These are phyloP conservation scores for Poecilus cupreus DNA, from an alignment of 2,888 invertebrate species.

Conservation along the genomic window DNA sequence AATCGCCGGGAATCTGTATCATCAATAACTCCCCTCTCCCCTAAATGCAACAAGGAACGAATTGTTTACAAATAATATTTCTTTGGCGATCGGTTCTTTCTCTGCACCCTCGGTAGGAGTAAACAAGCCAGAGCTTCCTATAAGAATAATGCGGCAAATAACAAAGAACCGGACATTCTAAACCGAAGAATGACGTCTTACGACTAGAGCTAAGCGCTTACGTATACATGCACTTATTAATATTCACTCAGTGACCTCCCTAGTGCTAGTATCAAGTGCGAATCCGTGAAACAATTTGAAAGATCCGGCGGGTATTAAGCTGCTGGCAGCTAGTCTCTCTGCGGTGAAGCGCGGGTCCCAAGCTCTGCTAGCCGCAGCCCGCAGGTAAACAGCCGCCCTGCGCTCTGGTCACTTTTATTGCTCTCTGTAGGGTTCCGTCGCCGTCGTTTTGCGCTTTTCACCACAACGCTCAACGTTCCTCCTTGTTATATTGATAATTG, in stretches of 20 bases:
- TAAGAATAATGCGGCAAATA: conserved; percentile 51
- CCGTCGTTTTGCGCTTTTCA: conserved; percentile 40
- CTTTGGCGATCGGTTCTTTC: conserved; percentile 46
- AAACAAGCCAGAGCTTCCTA: conserved; percentile 43
- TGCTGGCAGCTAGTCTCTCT: neutral
- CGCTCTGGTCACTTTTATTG: conserved; percentile 34
- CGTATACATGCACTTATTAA: conserved; percentile 44
- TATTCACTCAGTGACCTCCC: conserved; percentile 27
- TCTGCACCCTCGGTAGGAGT: conserved; percentile 37
- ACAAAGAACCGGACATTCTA: conserved; percentile 52
- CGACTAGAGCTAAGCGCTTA: conserved; percentile 10
- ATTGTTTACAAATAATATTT: conserved; percentile 58
- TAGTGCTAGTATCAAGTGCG: neutral
- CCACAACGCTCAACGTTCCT: neutral
- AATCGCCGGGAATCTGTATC: conserved; percentile 45
- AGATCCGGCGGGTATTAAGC: neutral
- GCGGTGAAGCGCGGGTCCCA: neutral
- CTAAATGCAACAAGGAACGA: conserved; percentile 48
- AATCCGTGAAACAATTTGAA: neutral
- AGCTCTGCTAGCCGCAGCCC: neutral
- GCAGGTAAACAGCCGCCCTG: conserved; percentile 24
- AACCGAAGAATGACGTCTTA: conserved; percentile 31
- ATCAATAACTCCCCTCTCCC: conserved; percentile 53
- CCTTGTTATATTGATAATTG: conserved; percentile 37
- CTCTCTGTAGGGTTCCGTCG: conserved; percentile 11